Base-by-base conservation (phyloP, 2,797 vertebrate species). In the Phoebastria nigripes region DNA sequence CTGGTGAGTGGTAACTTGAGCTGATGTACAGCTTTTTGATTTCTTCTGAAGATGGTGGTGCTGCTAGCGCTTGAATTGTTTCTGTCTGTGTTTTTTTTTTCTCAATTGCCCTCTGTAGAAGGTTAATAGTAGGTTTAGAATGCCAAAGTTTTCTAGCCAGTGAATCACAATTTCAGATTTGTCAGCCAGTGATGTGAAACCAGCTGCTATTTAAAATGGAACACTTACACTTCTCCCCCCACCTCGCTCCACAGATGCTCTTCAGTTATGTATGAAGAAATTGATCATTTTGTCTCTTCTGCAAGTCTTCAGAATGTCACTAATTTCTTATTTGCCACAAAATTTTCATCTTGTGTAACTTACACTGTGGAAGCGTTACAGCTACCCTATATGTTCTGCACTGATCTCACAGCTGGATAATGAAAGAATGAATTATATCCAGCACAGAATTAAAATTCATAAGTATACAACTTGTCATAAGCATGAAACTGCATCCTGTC, bases 111-210 rank as follows among this genome's bases (percentile, higher is more conserved):
- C 86, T 94, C 74, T 91, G 28, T 39, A 87, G 81, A 96, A 97
- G 86, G 93, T 96, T 96, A 96, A 97, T 90, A 94, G 62, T 63
- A 88, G 87, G 82, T 78, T 95, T 96, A 92, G 63, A 93, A 94
- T 85, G 94, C 67, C 78, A 72, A 87, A 87, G 52, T 94, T 89
- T 96, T 91, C 87, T 85, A 93, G 83, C 29, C 61, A 95, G 73
- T 91, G 93, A 97, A 94, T 91, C 81, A 82, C 81, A 78, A 73
- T 93, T 90, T 92, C 89, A 90, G n/a, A 96, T 95, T 94, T 94
- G 46, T 85, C 93, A 89, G 85, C 78, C 37, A 94, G 74, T 78
- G 81, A 95, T 96, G 61, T 94, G 94, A 96, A 95, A 95, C 72
- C 88, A 96, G 90, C 56, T 94, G 80, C 94, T 94, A 74, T 92